Evolutionary conservation across 1,140 invertebrate species (phyloP).

Genomic region (Ridgeia piscesae): DNA sequence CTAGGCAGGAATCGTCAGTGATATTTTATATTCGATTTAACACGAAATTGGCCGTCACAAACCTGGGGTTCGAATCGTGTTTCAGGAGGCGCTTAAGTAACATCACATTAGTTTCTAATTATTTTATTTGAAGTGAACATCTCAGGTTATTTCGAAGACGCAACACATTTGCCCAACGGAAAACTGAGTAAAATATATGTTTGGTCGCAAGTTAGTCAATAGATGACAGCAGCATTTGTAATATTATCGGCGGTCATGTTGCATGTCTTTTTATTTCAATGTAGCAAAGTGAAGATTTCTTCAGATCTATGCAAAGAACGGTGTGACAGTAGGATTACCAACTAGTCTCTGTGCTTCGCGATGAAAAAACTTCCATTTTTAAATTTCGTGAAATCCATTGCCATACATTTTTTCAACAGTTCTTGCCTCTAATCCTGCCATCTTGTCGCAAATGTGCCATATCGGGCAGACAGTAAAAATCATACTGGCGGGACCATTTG

Average conservation of each 20-base stretch:
- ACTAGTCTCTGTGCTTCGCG: background rate
- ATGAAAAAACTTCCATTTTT: background rate
- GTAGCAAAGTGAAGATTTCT: background rate
- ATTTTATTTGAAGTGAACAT: background rate
- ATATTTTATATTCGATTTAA: too few relatives aligned
- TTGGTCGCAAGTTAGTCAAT: background rate
- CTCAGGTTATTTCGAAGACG: background rate
- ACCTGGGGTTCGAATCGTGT: background rate
- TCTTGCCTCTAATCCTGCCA: background rate
- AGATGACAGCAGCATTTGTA: background rate
- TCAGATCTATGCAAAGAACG: background rate
- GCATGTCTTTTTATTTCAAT: background rate
- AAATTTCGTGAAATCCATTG: background rate
- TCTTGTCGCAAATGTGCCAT: background rate
- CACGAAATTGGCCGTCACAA: background rate
- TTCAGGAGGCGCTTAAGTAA: background rate
- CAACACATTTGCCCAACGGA: background rate
- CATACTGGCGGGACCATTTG: too few relatives aligned
- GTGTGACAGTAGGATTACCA: background rate
- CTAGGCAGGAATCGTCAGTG: too few relatives aligned
- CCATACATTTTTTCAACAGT: background rate
- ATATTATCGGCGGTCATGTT: background rate
- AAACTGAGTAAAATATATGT: background rate
- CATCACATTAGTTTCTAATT: background rate
- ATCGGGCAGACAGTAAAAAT: too few relatives aligned